Conservation (phyloP, 2,888 invertebrate genomes). For the Polyommatus icarus region DNA sequence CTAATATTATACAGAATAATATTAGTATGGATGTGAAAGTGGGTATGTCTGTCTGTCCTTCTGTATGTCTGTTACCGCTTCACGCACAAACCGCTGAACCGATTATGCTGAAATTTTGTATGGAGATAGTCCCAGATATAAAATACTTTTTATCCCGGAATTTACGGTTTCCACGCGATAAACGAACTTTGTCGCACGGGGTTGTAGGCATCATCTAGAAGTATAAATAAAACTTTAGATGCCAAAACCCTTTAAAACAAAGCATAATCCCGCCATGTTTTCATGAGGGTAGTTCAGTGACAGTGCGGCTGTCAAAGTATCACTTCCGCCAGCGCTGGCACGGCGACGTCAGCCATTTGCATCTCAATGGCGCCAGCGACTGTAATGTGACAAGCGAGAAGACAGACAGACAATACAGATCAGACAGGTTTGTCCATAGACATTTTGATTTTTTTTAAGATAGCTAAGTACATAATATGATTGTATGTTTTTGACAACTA, state of each 20-base stretch:
- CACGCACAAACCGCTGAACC: too few relatives aligned
- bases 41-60: too few relatives aligned
- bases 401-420: constrained; percentile 47
- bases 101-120: too few relatives aligned
- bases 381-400: constrained; percentile 77
- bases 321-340: constrained; percentile 71
- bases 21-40: too few relatives aligned
- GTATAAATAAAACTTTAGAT: neutral
- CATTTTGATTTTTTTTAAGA: neutral
- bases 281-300: constrained; percentile 13
- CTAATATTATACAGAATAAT: too few relatives aligned
- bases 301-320: constrained; percentile 51
- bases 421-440: neutral
- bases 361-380: constrained; percentile 64
- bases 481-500: neutral
- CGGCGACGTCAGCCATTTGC: constrained; percentile 64
- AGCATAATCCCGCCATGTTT: neutral
- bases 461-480: too few relatives aligned
- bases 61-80: too few relatives aligned
- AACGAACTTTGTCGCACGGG: too few relatives aligned
- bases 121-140: too few relatives aligned
- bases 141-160: too few relatives aligned
- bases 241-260: neutral
- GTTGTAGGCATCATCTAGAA: too few relatives aligned
- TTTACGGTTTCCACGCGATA: too few relatives aligned